Percentiles rank a stretch among this genome's conserved stretches.
These are phyloP conservation scores for Phoxinus dragarum DNA, from an alignment of 2,797 vertebrate species.

Conservation along the genomic window DNA sequence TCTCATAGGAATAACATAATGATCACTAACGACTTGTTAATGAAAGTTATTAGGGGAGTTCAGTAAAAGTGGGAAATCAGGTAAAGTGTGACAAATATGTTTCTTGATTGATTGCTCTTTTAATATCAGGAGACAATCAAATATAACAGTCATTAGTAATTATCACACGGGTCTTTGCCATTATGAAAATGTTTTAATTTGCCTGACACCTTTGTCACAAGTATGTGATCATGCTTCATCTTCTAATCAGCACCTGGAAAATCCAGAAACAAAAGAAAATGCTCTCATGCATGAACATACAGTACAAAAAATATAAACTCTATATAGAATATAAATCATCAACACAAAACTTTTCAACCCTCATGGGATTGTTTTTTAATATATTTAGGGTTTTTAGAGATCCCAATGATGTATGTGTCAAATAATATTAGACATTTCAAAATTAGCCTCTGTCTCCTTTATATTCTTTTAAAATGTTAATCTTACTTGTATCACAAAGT, in stretches of 20 bases:
- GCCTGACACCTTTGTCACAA: conserved; percentile 4
- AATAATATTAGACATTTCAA: not conserved
- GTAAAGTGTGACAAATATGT: conserved; percentile 25
- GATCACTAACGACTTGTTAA: conserved; percentile 15
- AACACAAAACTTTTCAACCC: not conserved
- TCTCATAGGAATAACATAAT: conserved; percentile 7
- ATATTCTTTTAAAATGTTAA: not conserved
- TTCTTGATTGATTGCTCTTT: conserved; percentile 27
- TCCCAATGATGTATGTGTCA: not conserved
- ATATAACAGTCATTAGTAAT: conserved; percentile 36
- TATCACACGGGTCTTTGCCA: conserved; percentile 29
- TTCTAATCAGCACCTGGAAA: conserved; percentile 11
- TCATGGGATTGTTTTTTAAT: not conserved
- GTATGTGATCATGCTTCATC: conserved; percentile 19
- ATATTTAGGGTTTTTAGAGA: not conserved
- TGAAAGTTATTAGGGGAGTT: conserved; percentile 31
- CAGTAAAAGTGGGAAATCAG: conserved; percentile 27
- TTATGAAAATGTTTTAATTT: conserved; percentile 22
- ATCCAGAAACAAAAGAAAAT: not conserved
- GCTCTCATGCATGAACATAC: not conserved
- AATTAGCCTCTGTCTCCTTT: not conserved
- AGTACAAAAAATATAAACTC: not conserved
- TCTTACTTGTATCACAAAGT: not conserved
- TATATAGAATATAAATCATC: not conserved
- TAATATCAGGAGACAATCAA: conserved; percentile 39